phyloP scores from a whole-genome alignment of 2,797 vertebrate species.

The Perodicticus potto region DNA sequence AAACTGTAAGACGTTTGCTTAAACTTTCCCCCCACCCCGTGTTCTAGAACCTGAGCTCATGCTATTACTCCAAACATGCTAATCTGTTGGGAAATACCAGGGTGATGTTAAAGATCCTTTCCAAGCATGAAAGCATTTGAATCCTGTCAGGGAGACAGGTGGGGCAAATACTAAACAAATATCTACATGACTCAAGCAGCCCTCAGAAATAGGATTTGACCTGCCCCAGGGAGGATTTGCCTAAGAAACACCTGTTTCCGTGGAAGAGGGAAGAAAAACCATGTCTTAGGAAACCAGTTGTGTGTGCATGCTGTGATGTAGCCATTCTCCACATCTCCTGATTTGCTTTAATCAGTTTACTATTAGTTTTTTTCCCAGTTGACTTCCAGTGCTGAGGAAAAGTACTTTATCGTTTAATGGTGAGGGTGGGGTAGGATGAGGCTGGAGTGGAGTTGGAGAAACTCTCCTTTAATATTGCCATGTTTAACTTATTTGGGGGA shows the following conservation, averaged over 20 bases:
- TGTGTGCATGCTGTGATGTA: not conserved
- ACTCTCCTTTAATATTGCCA: not conserved
- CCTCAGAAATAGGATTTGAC: not conserved
- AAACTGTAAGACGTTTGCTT: not conserved
- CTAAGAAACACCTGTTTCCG: not conserved
- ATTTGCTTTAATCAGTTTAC: constrained; percentile 22
- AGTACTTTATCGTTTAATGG: not conserved
- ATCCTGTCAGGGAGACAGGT: constrained; percentile 40
- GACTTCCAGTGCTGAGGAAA: constrained; percentile 25
- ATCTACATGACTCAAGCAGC: constrained; percentile 52
- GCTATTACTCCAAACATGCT: not conserved
- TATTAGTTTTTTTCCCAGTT: constrained; percentile 11
- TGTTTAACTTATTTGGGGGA: not conserved
- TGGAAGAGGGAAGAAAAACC: constrained; percentile 61
- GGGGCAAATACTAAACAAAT: not conserved
- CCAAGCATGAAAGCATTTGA: constrained; percentile 61
- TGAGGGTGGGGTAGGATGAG: not conserved
- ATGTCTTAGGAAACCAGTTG: constrained; percentile 6
- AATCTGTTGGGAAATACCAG: not conserved
- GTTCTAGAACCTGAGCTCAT: not conserved
- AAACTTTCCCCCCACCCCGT: not conserved
- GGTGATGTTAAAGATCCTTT: constrained; percentile 24
- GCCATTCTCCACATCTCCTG: constrained; percentile 70
- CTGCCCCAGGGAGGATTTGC: not conserved
- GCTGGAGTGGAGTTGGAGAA: not conserved